Evolutionary conservation across 2,888 invertebrate genomes (phyloP), one percentile per base, ranked within the genome.

Genomic region (Ryuthela nishihirai): DNA sequence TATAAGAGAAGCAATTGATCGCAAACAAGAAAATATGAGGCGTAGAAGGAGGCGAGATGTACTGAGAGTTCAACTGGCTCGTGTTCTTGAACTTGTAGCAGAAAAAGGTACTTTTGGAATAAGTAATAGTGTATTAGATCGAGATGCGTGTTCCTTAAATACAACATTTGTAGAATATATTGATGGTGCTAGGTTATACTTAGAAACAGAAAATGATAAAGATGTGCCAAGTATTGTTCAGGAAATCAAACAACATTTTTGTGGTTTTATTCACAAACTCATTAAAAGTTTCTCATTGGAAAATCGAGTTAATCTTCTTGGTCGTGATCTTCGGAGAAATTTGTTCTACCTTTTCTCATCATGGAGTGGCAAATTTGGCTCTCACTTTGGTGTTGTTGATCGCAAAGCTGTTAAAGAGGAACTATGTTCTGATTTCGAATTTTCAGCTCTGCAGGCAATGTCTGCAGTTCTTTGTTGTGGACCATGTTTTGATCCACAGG

Each of bases 221-320:
- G 95, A 94, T 72, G 85, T 87, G 2, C 84, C 84, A 1, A 85
- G 87, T 24, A 72, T 75, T 3, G 84, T 93, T 18, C 82, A 88
- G 50, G 93, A 95, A 70, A 88, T 98, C 49, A 85, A 93, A 53
- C 81, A 91, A 23, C 92, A 94, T 70, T 97, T 97, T 75, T 93
- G 94, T 64, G 88, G 90, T 73, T 94, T 97, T 73, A 85, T 97
- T 68, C 83, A 88, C 21, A 89, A 94, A 72, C 87, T 98, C 77
- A 87, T 98, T 69, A 89, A 88, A 72, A 91, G 90, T 74, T 94
- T 95, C 72, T 86, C 91, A 93, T 93, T 93, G 79, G 94, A 94
- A 71, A 84, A 85, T 63, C 86, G 90, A 73, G 82, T 85, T 44
- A 86, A 87, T 17, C 78, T 99, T 54, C 72, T 99, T 70, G 90